Conservation (phyloP, 1,140 invertebrate genomes). For the Lasaia peninsularis region DNA sequence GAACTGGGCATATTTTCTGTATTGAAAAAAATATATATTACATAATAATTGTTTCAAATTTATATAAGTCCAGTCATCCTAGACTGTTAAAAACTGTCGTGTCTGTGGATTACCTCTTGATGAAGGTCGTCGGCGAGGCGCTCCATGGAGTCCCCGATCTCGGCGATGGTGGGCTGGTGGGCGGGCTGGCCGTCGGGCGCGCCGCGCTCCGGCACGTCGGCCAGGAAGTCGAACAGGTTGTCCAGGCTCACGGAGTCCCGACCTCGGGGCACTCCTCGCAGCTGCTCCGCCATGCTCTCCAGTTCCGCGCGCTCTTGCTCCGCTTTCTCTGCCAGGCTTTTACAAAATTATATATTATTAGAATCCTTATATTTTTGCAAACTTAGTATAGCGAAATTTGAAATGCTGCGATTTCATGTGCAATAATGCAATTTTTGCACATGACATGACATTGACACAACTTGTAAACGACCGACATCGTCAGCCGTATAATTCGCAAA, state of each 20-base stretch:
- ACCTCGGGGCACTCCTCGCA: slow-evolving; percentile 44
- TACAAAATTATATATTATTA: slow-evolving; percentile 11
- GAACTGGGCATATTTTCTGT: too few species aligned
- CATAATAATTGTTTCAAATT: too few species aligned
- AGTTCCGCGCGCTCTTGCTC: slow-evolving; percentile 59
- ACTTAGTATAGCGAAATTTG: too few species aligned
- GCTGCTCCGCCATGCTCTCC: slow-evolving; percentile 63
- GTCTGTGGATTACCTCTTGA: slow-evolving; percentile 73
- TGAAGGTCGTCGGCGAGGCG: slow-evolving; percentile 88
- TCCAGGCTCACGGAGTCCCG: slow-evolving; percentile 91
- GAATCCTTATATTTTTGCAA: too few species aligned
- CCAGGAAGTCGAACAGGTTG: slow-evolving; percentile 95
- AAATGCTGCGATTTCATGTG: too few species aligned
- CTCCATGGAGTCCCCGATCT: slow-evolving; percentile 91
- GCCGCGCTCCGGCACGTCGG: slow-evolving; percentile 84
- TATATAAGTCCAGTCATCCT: background rate
- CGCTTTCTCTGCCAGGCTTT: slow-evolving; percentile 58
- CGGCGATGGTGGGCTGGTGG: slow-evolving; percentile 86
- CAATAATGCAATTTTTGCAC: too few species aligned
- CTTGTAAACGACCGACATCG: too few species aligned
- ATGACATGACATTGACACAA: too few species aligned
- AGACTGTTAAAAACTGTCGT: too few species aligned
- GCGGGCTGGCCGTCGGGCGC: slow-evolving; percentile 75
- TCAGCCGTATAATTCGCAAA: too few species aligned
- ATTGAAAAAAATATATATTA: too few species aligned